These are phyloP conservation scores for Phortica magna DNA, from an alignment of 2,888 invertebrate species.

Conservation along the genomic window DNA sequence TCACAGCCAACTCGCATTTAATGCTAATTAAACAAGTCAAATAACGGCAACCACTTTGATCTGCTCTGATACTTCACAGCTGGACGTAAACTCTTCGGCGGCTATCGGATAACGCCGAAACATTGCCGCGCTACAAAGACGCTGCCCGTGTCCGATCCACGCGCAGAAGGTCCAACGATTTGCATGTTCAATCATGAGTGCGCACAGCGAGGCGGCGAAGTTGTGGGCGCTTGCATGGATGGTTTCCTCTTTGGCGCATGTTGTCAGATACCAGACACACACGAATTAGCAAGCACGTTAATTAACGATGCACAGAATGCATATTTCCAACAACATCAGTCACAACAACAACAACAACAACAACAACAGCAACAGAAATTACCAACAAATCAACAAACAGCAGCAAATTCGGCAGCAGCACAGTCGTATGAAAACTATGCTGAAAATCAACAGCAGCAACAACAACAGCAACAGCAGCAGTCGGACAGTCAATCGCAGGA, in stretches of 20 bases:
- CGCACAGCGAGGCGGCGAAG: constrained; percentile 86
- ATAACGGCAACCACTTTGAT: neutral
- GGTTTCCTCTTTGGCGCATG: constrained; percentile 90
- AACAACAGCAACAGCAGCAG: constrained; percentile 48
- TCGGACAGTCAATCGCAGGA: constrained; percentile 50
- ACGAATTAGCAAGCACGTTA: constrained; percentile 75
- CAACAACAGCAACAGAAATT: constrained; percentile 54
- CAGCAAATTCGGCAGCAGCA: constrained; percentile 55
- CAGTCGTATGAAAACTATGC: constrained; percentile 65
- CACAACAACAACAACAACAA: constrained; percentile 59
- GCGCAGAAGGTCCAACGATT: constrained; percentile 84
- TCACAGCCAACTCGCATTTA: neutral
- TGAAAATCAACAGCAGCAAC: constrained; percentile 54
- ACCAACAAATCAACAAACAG: constrained; percentile 55
- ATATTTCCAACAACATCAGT: constrained; percentile 63
- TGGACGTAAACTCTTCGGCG: constrained; percentile 87
- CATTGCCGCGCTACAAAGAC: constrained; percentile 86
- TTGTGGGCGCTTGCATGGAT: constrained; percentile 94
- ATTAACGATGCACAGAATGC: constrained; percentile 72
- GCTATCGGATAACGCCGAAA: constrained; percentile 90
- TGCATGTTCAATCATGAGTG: constrained; percentile 98
- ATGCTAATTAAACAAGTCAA: neutral
- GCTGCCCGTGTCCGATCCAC: constrained; percentile 80
- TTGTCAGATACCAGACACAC: constrained; percentile 84
- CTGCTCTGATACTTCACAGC: constrained; percentile 64